A percentile compares a stretch with the other conserved stretches of the same genome.
phyloP scores from a whole-genome alignment of 2,797 vertebrate species.

The Enoplosus armatus region DNA sequence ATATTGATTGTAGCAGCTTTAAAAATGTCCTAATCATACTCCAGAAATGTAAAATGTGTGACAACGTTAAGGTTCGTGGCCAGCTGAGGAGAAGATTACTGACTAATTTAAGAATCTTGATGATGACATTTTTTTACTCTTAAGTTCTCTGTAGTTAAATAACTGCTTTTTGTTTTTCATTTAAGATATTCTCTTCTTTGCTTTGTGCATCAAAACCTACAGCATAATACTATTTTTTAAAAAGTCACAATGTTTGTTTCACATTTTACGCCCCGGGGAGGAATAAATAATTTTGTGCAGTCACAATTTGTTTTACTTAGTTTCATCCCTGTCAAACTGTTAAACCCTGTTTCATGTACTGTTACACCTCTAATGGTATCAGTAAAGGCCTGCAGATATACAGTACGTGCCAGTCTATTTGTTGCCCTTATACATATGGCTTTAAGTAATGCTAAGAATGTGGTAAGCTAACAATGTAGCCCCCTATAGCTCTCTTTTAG shows the following conservation, averaged over 20 bases:
- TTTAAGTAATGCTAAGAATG: constrained; percentile 77
- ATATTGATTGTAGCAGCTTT: background rate
- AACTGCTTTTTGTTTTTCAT: background rate
- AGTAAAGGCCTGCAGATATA: constrained; percentile 23
- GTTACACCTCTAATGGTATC: constrained; percentile 15
- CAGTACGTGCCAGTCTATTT: constrained; percentile 51
- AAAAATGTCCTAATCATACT: background rate
- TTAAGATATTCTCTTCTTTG: background rate
- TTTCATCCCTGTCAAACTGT: background rate
- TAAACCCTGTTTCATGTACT: background rate
- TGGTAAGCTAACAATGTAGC: constrained; percentile 70
- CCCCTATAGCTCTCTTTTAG: constrained; percentile 70
- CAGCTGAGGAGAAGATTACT: background rate
- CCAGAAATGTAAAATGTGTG: background rate
- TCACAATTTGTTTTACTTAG: background rate
- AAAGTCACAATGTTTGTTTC: background rate
- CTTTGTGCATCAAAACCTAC: background rate
- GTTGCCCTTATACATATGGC: constrained; percentile 65
- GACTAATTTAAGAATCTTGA: background rate
- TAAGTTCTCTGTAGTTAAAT: background rate
- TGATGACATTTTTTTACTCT: background rate
- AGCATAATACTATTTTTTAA: background rate
- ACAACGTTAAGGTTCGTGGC: background rate
- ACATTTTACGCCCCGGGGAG: background rate
- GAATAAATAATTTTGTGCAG: background rate